Percentiles rank a stretch among this genome's conserved stretches.
These are phyloP conservation scores for Pemphigus obesinymphae DNA, from an alignment of 1,140 invertebrate genomes.

Conservation along the genomic window DNA sequence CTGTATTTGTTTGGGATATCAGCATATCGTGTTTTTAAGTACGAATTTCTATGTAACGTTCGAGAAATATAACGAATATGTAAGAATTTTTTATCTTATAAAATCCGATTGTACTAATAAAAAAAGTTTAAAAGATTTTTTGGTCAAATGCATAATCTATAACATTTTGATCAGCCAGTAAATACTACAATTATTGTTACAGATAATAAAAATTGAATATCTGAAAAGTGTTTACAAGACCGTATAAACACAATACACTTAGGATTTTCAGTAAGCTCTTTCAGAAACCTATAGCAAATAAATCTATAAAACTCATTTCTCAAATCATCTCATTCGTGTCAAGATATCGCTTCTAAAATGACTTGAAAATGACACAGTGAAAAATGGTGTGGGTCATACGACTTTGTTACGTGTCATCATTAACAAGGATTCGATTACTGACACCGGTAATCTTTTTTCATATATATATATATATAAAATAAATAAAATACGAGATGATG, in stretches of 20 bases:
- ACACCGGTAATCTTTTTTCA: not conserved
- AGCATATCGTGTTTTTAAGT: too few species aligned
- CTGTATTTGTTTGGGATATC: too few species aligned
- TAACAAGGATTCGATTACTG: conserved; percentile 21
- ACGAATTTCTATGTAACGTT: too few species aligned
- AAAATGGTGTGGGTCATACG: not conserved
- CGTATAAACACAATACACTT: not conserved
- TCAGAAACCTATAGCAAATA: not conserved
- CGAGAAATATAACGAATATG: too few species aligned
- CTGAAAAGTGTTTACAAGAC: not conserved
- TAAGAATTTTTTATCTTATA: too few species aligned
- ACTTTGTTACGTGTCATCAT: conserved; percentile 23
- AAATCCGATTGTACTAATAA: too few species aligned
- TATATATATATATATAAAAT: too few species aligned
- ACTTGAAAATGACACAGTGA: conserved; percentile 29
- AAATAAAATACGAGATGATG: not conserved
- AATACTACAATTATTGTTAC: too few species aligned
- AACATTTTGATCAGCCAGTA: too few species aligned
- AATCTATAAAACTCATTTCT: conserved; percentile 20
- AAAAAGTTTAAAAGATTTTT: too few species aligned
- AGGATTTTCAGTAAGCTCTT: not conserved
- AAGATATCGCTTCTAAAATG: conserved; percentile 6
- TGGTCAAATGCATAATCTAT: too few species aligned
- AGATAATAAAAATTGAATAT: too few species aligned
- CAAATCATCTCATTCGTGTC: conserved; percentile 9